Base-by-base conservation (phyloP, 2,797 vertebrate species). In the Thalassophryne amazonica region DNA sequence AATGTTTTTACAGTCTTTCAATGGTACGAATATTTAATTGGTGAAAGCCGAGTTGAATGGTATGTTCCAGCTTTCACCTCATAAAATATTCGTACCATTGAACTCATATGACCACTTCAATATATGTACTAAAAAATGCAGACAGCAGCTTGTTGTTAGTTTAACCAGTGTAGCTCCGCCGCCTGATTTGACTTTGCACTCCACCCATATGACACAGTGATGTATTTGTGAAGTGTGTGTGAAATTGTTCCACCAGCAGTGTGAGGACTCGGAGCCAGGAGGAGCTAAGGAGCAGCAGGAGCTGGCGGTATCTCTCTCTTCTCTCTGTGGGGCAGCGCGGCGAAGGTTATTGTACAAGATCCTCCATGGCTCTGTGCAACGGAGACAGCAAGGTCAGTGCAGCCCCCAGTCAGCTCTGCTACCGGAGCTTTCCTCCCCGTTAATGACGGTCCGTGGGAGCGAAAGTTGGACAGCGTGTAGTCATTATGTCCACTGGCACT, bases 371-470 rank as follows among this genome's bases (percentile, higher is more conserved):
- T 85, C 90, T 95, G 80, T 95, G 95, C 88, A 99, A 98, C 93
- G 96, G 96, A 89, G 95, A 98, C 67, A 89, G 92, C 92, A 98
- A 99, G 96, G 96, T 99, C 90, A 94, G 96, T 93, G 76, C 7
- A 38, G 41, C 52, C 18, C 36, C 35, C 15, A 20, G 14, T 18
- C 17, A n/a, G 48, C 46, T 42, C 33, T 24, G 43, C 11, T 28
- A 7, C 24, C 3, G 5, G 17, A 14, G 7, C 15, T 17, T n/a
- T 7, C 22, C 3, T 8, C 32, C 58, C 11, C 65, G 62, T 65
- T 38, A 72, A 72, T 33, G 34, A 45, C 76, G 90, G 91, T 91
- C 92, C 91, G 69, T 69, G 67, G 42, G 71, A 42, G 41, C 62
- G 35, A 81, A 89, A 87, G 85, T 89, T 86, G 39, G 32, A 48